phyloP scores from a whole-genome alignment of 2,113 vertebrate genomes.

The Aythya baeri region DNA sequence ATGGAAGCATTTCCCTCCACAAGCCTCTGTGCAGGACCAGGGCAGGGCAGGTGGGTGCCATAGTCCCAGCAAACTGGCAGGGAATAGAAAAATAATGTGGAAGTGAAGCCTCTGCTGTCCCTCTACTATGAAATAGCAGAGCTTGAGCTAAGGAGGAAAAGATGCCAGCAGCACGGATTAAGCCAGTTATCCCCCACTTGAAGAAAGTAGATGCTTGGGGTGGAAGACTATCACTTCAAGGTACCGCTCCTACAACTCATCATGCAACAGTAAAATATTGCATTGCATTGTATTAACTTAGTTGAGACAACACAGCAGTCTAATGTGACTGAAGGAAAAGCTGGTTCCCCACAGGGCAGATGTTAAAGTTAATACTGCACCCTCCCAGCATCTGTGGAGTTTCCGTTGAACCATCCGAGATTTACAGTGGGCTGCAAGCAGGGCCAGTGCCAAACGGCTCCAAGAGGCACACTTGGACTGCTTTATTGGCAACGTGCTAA shows the following conservation, averaged over 20 bases:
- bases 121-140: not conserved
- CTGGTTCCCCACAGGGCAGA: not conserved
- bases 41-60: fast-evolving
- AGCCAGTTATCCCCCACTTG: not conserved
- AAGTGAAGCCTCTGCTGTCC: not conserved
- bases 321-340: not conserved
- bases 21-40: not conserved
- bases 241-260: not conserved
- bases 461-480: not conserved
- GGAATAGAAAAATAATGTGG: not conserved
- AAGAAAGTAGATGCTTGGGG: not conserved
- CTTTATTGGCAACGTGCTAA: not conserved
- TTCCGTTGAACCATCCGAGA: not conserved
- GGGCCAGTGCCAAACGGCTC: not conserved
- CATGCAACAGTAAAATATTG: not conserved
- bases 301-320: not conserved
- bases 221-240: not conserved
- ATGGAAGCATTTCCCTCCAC: fast-evolving
- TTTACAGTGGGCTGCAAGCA: not conserved
- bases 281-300: not conserved
- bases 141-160: not conserved
- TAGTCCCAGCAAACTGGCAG: not conserved
- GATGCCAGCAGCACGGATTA: not conserved
- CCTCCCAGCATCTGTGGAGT: not conserved
- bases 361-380: not conserved